Evolutionary conservation across 2,797 vertebrate species (phyloP).

Genomic region (Cyclopterus lumpus): DNA sequence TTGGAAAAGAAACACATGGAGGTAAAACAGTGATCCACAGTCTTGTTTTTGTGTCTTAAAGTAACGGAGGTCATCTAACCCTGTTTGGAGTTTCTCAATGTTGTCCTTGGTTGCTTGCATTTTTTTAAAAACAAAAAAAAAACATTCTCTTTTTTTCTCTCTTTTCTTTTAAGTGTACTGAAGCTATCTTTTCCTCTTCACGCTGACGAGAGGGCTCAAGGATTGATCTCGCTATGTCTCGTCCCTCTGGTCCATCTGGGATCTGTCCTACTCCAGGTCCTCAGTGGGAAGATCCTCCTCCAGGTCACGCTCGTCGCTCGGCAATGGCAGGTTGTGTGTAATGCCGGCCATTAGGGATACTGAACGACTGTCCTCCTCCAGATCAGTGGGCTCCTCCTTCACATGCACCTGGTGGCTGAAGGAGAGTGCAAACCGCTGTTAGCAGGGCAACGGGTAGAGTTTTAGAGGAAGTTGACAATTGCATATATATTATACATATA

Average conservation of each 20-base stretch:
- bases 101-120: slow-evolving; percentile 80
- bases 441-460: not conserved
- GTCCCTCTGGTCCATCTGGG: slow-evolving; percentile 50
- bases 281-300: slow-evolving; percentile 95
- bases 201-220: slow-evolving; percentile 54
- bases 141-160: slow-evolving; percentile 71
- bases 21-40: slow-evolving; percentile 77
- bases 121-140: slow-evolving; percentile 69
- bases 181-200: slow-evolving; percentile 73
- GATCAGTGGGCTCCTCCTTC: slow-evolving; percentile 96
- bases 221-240: slow-evolving; percentile 58
- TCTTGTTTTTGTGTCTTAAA: slow-evolving; percentile 78
- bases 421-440: slow-evolving; percentile 11
- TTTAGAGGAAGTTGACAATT: not conserved
- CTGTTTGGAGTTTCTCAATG: slow-evolving; percentile 84
- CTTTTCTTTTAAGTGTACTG: slow-evolving; percentile 76
- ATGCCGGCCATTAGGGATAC: slow-evolving; percentile 88
- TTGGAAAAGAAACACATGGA: slow-evolving; percentile 67
- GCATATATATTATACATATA: not conserved
- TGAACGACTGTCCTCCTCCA: slow-evolving; percentile 93
- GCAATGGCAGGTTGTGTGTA: slow-evolving; percentile 90
- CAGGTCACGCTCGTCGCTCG: slow-evolving; percentile 93
- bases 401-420: slow-evolving; percentile 94
- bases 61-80: slow-evolving; percentile 84
- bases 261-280: slow-evolving; percentile 84